phyloP scores from a whole-genome alignment of 2,888 invertebrate species.

The Pseudeuparius sepicola region DNA sequence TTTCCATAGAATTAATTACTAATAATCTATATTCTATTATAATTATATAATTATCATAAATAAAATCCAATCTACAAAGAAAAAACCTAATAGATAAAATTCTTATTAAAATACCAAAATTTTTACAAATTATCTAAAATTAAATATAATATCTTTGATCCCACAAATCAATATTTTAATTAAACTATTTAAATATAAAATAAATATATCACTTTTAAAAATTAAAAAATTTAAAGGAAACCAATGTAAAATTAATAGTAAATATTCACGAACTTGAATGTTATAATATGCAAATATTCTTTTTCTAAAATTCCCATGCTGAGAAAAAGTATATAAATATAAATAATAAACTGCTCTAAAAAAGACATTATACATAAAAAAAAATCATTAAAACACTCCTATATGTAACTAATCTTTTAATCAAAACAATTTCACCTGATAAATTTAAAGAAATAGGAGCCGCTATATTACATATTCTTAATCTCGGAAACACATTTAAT shows the following conservation, averaged over 20 bases:
- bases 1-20: conserved; percentile 40
- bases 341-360: conserved; percentile 55
- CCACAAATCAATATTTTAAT: conserved; percentile 64
- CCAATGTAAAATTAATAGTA: conserved; percentile 52
- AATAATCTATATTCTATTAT: conserved; percentile 49
- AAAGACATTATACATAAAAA: conserved; percentile 49
- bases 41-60: conserved; percentile 36
- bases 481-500: conserved; percentile 29
- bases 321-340: conserved; percentile 52
- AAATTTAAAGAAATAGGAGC: conserved; percentile 59
- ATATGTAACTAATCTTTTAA: conserved; percentile 49
- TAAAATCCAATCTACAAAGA: conserved; percentile 33
- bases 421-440: conserved; percentile 53
- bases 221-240: conserved; percentile 53
- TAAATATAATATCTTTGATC: conserved; percentile 45
- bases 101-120: conserved; percentile 21
- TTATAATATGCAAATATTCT: no score
- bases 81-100: conserved; percentile 40
- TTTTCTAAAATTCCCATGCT: no score
- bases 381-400: conserved; percentile 42
- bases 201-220: conserved; percentile 43
- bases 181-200: conserved; percentile 56
- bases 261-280: conserved; percentile 54
- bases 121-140: conserved; percentile 43
- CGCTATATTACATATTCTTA: conserved; percentile 52